Conservation (phyloP, 2,797 vertebrate genomes). For the Octomys mimax region DNA sequence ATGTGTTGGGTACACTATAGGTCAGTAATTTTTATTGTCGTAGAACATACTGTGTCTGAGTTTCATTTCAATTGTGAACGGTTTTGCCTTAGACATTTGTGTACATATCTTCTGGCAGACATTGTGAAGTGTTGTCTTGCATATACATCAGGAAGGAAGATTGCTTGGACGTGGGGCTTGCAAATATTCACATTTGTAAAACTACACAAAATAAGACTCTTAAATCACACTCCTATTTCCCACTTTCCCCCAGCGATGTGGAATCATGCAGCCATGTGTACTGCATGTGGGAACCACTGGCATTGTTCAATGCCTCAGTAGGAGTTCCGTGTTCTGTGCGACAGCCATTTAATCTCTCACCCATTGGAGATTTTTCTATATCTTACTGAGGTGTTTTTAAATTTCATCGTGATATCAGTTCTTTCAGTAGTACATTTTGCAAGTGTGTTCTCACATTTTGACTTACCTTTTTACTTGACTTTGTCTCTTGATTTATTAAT, state of each 20-base stretch:
- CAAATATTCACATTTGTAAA: neutral
- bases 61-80: neutral
- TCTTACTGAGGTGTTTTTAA: neutral
- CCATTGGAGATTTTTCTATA: neutral
- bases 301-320: neutral
- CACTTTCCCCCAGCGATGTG: neutral
- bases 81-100: neutral
- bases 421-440: conserved; percentile 33
- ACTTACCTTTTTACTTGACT: conserved; percentile 37
- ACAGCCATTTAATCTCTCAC: neutral
- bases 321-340: neutral
- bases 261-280: neutral
- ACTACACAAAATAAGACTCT: neutral
- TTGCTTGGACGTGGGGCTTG: neutral
- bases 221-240: neutral
- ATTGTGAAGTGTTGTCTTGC: neutral
- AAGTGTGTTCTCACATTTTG: conserved; percentile 17
- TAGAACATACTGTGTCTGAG: neutral
- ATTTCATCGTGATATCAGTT: neutral
- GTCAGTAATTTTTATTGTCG: neutral
- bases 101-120: neutral
- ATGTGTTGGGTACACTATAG: neutral
- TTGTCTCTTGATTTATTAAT: conserved; percentile 33
- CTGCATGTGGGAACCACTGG: neutral
- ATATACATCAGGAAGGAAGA: neutral